A percentile compares a stretch with the other conserved stretches of the same genome.
Evolutionary conservation across 2,797 vertebrate species (phyloP).

Genomic region (Arctocebus calabarensis): DNA sequence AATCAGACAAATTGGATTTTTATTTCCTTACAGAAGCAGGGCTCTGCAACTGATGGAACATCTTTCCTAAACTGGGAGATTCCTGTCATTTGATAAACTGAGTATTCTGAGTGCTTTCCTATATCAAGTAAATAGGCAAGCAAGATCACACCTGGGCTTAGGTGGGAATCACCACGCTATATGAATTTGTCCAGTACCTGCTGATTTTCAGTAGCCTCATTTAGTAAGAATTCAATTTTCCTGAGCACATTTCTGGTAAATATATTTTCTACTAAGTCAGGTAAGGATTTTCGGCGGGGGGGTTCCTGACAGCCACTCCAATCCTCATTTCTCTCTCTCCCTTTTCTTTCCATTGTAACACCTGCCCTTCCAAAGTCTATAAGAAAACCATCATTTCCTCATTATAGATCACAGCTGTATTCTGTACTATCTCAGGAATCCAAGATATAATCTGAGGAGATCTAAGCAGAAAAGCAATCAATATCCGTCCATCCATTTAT

Average conservation of each 20-base stretch:
- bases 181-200: neutral
- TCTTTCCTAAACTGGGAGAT: neutral
- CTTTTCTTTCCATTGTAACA: neutral
- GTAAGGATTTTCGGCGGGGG: neutral
- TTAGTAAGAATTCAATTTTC: slow-evolving; percentile 52
- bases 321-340: neutral
- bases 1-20: slow-evolving; percentile 24
- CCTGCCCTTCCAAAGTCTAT: neutral
- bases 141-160: neutral
- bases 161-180: neutral
- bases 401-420: neutral
- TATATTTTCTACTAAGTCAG: neutral
- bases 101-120: neutral
- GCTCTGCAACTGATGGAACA: neutral
- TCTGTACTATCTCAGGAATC: neutral
- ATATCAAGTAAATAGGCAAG: neutral
- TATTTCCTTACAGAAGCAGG: slow-evolving; percentile 7
- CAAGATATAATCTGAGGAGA: neutral
- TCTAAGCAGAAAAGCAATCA: neutral
- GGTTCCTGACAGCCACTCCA: neutral
- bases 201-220: slow-evolving; percentile 34
- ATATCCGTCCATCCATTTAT: neutral
- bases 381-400: neutral
- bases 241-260: slow-evolving; percentile 16
- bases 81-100: neutral